Base-by-base conservation (phyloP, 2,113 vertebrate species). In the Hystrix cristata region DNA sequence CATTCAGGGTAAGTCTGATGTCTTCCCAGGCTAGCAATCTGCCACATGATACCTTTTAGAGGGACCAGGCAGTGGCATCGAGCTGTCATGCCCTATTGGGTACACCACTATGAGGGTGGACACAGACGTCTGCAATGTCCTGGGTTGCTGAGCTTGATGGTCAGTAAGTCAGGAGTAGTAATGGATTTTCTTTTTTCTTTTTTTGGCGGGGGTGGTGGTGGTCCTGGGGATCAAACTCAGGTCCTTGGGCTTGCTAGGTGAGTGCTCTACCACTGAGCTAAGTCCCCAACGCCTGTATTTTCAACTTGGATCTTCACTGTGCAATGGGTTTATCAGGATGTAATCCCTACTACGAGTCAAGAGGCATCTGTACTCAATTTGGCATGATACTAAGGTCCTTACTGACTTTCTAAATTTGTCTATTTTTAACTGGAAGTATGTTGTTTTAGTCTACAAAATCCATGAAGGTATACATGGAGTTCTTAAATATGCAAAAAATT, bases 401-500 rank as follows among this genome's bases (percentile, higher is more conserved):
- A 60, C 11, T 43, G 5, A 38, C n/a, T 59, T 94, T 59, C 48
- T 69, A 62, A 89, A 69, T 80, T 80, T 90, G 18, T 81, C 51
- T 91, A 31, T 81, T 84, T 96, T 95, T 87, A 74, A 59, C n/a
- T 90, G 43, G 27, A 87, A 8, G 0, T 80, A 76, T 80, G 31
- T 79, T 72, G 21, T 53, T 3, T 2, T 1, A 23, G 11, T 46
- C 46, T 60, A 55, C 29, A 57, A 94, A 95, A 86, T 5, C 51
- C 46, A 72, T 29, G 38, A 80, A 84, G 11, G 13, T 72, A 38
- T 71, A 91, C 59, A 48, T 67, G 19, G 74, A 92, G 51, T 90
- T 71, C 48, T 95, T 62, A 91, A 72, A 88, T 48, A 67, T 10
- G 64, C 67, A 55, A 90, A 92, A 86, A 85, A 93, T 65, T 83